These are phyloP conservation scores for Anthopleura sola DNA, from an alignment of 64 coral and sea anemone species.

Conservation along the genomic window DNA sequence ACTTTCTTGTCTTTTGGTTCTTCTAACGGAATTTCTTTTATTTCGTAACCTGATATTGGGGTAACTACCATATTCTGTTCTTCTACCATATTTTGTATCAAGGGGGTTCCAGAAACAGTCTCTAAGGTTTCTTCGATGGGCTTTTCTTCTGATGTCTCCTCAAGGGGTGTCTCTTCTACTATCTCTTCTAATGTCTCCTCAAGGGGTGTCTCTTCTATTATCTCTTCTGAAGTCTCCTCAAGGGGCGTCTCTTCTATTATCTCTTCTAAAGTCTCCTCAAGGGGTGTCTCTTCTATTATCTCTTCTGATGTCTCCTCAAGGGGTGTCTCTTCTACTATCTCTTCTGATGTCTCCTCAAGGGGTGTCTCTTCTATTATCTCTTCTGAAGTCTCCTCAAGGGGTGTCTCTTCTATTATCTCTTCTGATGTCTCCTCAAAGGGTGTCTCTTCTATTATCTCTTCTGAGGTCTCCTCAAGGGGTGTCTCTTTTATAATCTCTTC, in stretches of 20 bases:
- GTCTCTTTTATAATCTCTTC: slow-evolving; percentile 11
- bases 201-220: not conserved
- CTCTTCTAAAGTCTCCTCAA: slow-evolving; percentile 2
- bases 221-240: not conserved
- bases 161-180: not conserved
- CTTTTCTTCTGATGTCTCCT: not conserved
- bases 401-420: not conserved
- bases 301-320: slow-evolving; percentile 5
- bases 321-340: not conserved
- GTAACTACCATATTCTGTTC: not conserved
- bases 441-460: not conserved
- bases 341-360: not conserved
- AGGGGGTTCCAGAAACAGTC: not conserved
- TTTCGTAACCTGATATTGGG: not conserved
- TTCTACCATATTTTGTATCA: slow-evolving; percentile 22
- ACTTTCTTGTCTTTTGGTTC: not conserved
- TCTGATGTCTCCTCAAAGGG: not conserved
- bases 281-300: not conserved
- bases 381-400: not conserved
- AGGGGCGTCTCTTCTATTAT: not conserved
- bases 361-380: not conserved
- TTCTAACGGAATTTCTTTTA: slow-evolving; percentile 21
- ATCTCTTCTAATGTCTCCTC: not conserved
- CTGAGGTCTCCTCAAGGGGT: not conserved
- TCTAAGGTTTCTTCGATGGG: not conserved